phyloP scores from a whole-genome alignment of 1,140 invertebrate genomes.

The Aphis craccivora region DNA sequence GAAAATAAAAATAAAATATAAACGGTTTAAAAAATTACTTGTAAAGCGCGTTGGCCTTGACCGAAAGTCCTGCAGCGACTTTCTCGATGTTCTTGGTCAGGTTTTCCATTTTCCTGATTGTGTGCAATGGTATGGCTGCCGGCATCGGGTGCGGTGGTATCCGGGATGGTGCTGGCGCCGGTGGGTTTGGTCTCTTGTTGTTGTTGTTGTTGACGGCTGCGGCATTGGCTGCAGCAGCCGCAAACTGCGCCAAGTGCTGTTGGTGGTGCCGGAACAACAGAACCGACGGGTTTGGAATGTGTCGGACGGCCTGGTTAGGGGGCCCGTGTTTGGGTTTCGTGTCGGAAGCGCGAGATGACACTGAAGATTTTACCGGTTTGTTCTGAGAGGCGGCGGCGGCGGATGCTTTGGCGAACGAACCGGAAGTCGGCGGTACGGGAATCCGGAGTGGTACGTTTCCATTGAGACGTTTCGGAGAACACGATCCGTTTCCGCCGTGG shows the following conservation, averaged over 20 bases:
- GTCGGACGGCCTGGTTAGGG: constrained; percentile 64
- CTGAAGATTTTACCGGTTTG: constrained; percentile 4
- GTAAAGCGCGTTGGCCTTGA: constrained; percentile 60
- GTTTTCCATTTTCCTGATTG: constrained; percentile 62
- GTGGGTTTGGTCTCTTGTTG: background rate
- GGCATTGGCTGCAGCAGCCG: background rate
- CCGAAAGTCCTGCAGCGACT: constrained; percentile 62
- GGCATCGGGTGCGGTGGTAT: constrained; percentile 57
- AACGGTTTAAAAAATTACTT: constrained; percentile 20
- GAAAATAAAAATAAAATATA: background rate
- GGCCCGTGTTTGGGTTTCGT: constrained; percentile 60
- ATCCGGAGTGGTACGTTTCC: constrained; percentile 33
- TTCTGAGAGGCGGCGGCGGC: background rate
- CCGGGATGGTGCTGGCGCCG: background rate
- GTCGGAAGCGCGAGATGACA: background rate
- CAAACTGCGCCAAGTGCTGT: constrained; percentile 29
- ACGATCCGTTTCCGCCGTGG: constrained; percentile 10
- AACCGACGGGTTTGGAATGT: constrained; percentile 64
- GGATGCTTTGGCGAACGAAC: constrained; percentile 20
- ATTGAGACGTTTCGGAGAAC: constrained; percentile 39
- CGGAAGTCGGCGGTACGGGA: constrained; percentile 6
- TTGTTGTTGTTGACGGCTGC: constrained; percentile 11
- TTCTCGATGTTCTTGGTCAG: constrained; percentile 63
- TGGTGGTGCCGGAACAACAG: constrained; percentile 62
- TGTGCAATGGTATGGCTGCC: constrained; percentile 58